Evolutionary conservation across 2,888 invertebrate genomes (phyloP).

Genomic region (Philereme vetulata): DNA sequence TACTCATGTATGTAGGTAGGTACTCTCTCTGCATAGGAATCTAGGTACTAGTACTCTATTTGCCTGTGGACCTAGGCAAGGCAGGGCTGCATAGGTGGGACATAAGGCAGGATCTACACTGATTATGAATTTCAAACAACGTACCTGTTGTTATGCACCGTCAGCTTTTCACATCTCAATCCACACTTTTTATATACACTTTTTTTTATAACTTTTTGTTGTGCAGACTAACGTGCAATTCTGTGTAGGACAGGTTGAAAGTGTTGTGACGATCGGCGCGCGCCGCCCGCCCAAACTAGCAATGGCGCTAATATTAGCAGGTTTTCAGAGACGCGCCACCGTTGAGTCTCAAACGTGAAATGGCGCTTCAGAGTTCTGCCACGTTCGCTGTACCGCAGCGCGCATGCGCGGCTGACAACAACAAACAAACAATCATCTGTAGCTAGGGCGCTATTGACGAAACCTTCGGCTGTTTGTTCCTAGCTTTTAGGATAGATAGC

Average conservation of each 20-base stretch:
- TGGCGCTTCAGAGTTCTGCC: conserved; percentile 40
- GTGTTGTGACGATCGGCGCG: conserved; percentile 60
- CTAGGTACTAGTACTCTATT: too few relatives aligned
- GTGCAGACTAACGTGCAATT: conserved; percentile 42
- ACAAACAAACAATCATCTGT: conserved; percentile 55
- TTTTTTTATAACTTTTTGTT: conserved; percentile 17
- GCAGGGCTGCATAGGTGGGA: neutral
- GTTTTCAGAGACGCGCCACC: conserved; percentile 59
- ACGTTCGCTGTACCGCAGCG: conserved; percentile 36
- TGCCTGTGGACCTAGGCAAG: neutral
- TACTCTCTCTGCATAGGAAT: too few relatives aligned
- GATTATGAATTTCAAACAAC: neutral
- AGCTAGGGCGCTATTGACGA: conserved; percentile 62
- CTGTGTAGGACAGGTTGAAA: conserved; percentile 46
- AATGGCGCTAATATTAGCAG: conserved; percentile 62
- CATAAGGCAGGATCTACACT: neutral
- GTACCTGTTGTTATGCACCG: conserved; percentile 18
- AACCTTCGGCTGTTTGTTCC: conserved; percentile 35
- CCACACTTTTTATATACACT: conserved; percentile 27
- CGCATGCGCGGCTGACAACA: conserved; percentile 66
- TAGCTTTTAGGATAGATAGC: neutral
- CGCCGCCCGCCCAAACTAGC: conserved; percentile 76
- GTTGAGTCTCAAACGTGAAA: conserved; percentile 56
- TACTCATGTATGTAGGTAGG: too few relatives aligned
- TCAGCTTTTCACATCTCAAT: conserved; percentile 22